These are phyloP conservation scores for Stenichneumon culpator DNA, from an alignment of 2,888 invertebrate genomes.

Conservation along the genomic window DNA sequence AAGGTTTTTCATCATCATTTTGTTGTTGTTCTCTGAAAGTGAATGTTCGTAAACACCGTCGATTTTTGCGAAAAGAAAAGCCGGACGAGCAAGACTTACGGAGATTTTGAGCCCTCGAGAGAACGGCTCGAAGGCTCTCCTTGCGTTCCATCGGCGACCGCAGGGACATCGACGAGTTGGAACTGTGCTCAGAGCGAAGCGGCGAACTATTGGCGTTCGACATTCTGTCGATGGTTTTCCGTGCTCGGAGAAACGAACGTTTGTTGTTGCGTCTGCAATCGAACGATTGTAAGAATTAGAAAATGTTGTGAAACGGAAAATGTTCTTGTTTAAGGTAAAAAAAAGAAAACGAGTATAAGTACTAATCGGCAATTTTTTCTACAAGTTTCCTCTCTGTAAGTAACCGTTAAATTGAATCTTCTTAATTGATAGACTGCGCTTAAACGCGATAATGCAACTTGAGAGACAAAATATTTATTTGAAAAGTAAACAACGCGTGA, in stretches of 20 bases:
- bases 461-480: not conserved
- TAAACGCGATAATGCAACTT: not conserved
- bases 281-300: not conserved
- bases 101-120: not conserved
- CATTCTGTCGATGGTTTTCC: not conserved
- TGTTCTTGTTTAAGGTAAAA: too few relatives aligned
- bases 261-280: not conserved
- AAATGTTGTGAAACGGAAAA: not conserved
- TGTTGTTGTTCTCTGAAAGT: constrained; percentile 74
- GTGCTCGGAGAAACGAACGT: not conserved
- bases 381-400: not conserved
- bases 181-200: not conserved
- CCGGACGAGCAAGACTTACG: not conserved
- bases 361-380: not conserved
- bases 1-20: constrained; percentile 72
- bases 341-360: not conserved
- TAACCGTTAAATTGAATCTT: not conserved
- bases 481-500: not conserved
- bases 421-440: not conserved
- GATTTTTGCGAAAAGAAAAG: not conserved
- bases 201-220: not conserved
- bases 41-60: not conserved
- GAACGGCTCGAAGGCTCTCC: constrained; percentile 8
- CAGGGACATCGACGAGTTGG: not conserved
- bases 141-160: constrained; percentile 31